These are phyloP conservation scores for Leptinotarsa rubiginosa DNA, from an alignment of 2,888 invertebrate genomes.

Conservation along the genomic window DNA sequence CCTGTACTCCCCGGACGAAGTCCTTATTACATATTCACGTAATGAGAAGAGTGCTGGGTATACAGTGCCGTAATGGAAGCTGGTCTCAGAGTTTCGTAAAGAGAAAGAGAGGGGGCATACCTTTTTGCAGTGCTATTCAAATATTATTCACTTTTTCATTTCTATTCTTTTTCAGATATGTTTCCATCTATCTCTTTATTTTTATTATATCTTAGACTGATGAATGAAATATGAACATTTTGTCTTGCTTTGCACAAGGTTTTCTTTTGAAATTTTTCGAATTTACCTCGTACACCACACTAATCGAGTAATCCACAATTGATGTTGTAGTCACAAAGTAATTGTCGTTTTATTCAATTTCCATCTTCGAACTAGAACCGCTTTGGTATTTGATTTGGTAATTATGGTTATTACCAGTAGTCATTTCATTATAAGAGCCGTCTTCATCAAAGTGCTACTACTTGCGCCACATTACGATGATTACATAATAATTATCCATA, in stretches of 20 bases:
- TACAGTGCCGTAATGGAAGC: no score
- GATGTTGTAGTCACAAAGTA: not conserved
- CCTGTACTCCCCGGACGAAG: no score
- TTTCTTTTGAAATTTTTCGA: not conserved
- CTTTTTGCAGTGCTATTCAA: no score
- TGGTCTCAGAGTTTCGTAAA: no score
- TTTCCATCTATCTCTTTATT: no score
- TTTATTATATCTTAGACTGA: no score
- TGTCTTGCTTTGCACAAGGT: not conserved
- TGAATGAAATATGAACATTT: no score
- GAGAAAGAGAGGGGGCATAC: no score
- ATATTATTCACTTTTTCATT: no score
- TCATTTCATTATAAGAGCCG: conserved; percentile 2
- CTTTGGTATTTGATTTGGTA: conserved; percentile 15
- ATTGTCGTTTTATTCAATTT: conserved; percentile 16
- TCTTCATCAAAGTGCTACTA: conserved; percentile 3
- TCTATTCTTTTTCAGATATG: no score
- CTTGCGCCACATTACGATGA: not conserved
- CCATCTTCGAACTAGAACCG: not conserved
- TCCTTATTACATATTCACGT: no score
- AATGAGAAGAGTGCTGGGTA: no score
- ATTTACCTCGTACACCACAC: not conserved
- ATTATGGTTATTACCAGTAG: not conserved
- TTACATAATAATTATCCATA: conserved; percentile 8
- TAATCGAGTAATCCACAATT: not conserved